phyloP scores from a whole-genome alignment of 1,140 invertebrate genomes.

The Lepidurus packardi region DNA sequence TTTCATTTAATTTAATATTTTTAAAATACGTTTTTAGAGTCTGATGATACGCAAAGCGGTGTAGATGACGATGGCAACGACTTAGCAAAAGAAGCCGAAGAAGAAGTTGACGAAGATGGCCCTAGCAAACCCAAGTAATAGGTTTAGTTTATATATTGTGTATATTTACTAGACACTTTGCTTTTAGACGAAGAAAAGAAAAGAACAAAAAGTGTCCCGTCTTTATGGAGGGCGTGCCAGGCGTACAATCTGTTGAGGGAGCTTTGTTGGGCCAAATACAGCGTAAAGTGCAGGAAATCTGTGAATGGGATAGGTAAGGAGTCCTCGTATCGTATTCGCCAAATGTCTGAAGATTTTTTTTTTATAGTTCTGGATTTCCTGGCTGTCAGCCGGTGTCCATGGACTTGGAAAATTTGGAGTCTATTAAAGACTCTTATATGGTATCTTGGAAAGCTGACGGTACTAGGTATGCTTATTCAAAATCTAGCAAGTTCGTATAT shows the following conservation, averaged over 20 bases:
- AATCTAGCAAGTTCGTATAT: conserved; percentile 22
- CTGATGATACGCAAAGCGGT: conserved; percentile 36
- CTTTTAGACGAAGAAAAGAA: conserved; percentile 25
- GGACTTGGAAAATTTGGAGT: conserved; percentile 72
- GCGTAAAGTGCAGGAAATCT: conserved; percentile 69
- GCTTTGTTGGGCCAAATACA: conserved; percentile 64
- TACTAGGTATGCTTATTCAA: conserved; percentile 58
- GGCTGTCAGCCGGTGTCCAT: conserved; percentile 96
- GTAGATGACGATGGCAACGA: conserved; percentile 39
- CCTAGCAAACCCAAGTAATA: conserved; percentile 41
- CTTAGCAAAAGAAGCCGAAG: conserved; percentile 34
- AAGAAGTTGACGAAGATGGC: conserved; percentile 44
- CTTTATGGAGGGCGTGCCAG: conserved; percentile 76
- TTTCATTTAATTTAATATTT: conserved; percentile 16
- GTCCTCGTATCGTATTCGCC: not conserved
- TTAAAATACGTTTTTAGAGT: conserved; percentile 32
- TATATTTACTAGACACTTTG: not conserved
- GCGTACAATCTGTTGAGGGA: conserved; percentile 59
- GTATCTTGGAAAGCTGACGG: conserved; percentile 99
- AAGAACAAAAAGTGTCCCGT: conserved; percentile 43
- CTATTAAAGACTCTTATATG: conserved; percentile 77
- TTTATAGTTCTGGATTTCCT: conserved; percentile 71
- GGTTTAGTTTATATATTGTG: conserved; percentile 32
- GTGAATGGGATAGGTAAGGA: conserved; percentile 60
- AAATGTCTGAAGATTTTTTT: conserved; percentile 33